Base-by-base conservation (phyloP, 2,797 vertebrate genomes). In the Eutrigla gurnardus region DNA sequence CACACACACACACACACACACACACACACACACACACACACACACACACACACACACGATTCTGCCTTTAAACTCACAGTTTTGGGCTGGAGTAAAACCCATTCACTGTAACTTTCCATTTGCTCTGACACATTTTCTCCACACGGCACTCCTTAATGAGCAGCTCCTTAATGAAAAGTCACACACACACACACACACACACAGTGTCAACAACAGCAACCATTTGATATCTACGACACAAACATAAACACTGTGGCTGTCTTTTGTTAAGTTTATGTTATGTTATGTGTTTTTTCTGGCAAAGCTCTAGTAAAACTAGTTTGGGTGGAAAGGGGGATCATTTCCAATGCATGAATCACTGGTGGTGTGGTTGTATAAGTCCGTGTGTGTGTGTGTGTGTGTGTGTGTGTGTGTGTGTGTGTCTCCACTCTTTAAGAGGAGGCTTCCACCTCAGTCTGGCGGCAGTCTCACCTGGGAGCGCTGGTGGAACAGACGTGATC, bases 281-380 rank as follows among this genome's bases (percentile, higher is more conserved):
- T 25, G 25, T 25, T 25, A 25, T 25, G 25, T 53, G 12, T 25
- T 63, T 40, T 43, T 15, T 49, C 35, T 33, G 18, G 5, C 2
- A 35, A 32, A 71, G 43, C 45, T 66, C 4, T 25, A 2, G 36
- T 18, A 15, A 17, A 54, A 40, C 7, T 18, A 6, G 10, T 32
- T 35, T 67, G 82, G 84, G 81, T 40, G 84, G 84, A 45, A 25
- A 73, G 76, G 7, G 14, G 52, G 17, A 3, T 52, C 80, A 89
- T 86, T 73, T 80, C 33, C 40, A n/a, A 2, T 14, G 68, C 36
- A 71, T 92, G 78, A 89, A 62, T 89, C 86, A 91, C 64, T 15
- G 46, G 7, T 14, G 11, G 25, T 33, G 15, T 53, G 25, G 32
- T 43, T n/a, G 58, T 57, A n/a, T 42, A 43, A 50, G 45, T 65